Evolutionary conservation across 23 tunicate genomes (phyloP).

Genomic region (Diplosoma virens): DNA sequence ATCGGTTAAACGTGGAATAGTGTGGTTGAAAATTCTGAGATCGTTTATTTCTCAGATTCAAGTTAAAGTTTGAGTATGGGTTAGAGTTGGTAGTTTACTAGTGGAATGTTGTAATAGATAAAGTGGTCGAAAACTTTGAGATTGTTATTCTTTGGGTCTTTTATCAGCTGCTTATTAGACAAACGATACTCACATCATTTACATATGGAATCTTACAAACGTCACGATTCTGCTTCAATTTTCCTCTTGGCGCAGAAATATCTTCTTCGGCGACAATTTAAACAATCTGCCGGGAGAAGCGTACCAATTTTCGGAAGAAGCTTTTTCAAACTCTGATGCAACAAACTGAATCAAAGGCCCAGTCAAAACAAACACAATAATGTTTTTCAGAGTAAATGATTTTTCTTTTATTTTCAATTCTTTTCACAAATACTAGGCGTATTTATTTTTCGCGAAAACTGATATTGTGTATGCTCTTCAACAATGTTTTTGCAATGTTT

Average conservation of each 20-base stretch:
- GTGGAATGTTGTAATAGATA: no score
- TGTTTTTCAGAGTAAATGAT: slow-evolving; percentile 5
- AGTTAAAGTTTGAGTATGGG: no score
- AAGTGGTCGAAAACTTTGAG: no score
- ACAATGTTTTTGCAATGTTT: not conserved
- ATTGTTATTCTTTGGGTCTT: no score
- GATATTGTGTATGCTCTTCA: not conserved
- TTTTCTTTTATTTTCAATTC: no score
- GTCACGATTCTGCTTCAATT: not conserved
- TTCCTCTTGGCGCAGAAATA: not conserved
- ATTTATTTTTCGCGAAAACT: no score
- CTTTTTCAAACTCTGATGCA: not conserved
- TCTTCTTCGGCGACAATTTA: not conserved
- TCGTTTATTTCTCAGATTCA: no score
- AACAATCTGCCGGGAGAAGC: slow-evolving; percentile 17
- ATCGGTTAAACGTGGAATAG: no score
- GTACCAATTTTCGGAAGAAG: not conserved
- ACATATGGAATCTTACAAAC: slow-evolving; percentile 22
- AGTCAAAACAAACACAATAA: not conserved
- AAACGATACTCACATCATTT: slow-evolving; percentile 17
- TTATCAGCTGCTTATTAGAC: not conserved
- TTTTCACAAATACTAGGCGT: no score
- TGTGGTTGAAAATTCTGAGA: no score
- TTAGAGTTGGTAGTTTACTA: no score
- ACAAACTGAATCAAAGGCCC: not conserved